These are phyloP conservation scores for Gymnobelideus leadbeateri DNA, from an alignment of 2,113 vertebrate genomes.

Conservation along the genomic window DNA sequence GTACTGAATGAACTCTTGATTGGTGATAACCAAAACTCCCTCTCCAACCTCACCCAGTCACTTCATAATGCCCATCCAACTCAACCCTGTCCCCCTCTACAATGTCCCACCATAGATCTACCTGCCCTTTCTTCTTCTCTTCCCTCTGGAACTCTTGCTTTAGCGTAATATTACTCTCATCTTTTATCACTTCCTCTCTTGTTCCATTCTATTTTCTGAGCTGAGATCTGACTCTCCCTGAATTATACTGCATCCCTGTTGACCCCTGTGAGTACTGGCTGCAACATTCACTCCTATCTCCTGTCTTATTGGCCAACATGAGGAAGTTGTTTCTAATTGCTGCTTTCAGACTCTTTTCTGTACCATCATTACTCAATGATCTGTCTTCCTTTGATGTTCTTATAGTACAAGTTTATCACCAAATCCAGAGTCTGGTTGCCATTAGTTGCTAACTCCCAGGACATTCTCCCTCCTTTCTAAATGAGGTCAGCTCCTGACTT, in stretches of 20 bases:
- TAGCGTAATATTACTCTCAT: background rate
- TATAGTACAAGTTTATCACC: background rate
- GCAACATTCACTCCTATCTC: background rate
- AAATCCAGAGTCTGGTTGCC: background rate
- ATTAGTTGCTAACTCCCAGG: background rate
- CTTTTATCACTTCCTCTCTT: background rate
- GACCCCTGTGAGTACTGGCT: background rate
- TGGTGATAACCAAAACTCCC: too few relatives aligned
- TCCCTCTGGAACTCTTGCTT: background rate
- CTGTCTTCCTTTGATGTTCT: background rate
- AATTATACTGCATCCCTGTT: background rate
- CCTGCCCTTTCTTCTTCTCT: background rate
- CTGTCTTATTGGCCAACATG: too few relatives aligned
- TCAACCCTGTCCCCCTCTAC: background rate
- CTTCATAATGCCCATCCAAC: background rate
- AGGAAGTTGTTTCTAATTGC: too few relatives aligned
- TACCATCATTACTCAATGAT: background rate
- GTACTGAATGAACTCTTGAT: too few relatives aligned
- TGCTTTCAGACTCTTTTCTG: background rate
- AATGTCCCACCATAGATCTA: background rate
- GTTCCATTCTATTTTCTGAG: background rate
- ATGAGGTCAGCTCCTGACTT: background rate
- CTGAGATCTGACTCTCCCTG: background rate
- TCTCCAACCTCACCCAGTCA: too few relatives aligned
- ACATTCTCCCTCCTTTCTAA: background rate